These are phyloP conservation scores for Pomacea canaliculata DNA, from an alignment of 2,888 invertebrate species.

Conservation along the genomic window DNA sequence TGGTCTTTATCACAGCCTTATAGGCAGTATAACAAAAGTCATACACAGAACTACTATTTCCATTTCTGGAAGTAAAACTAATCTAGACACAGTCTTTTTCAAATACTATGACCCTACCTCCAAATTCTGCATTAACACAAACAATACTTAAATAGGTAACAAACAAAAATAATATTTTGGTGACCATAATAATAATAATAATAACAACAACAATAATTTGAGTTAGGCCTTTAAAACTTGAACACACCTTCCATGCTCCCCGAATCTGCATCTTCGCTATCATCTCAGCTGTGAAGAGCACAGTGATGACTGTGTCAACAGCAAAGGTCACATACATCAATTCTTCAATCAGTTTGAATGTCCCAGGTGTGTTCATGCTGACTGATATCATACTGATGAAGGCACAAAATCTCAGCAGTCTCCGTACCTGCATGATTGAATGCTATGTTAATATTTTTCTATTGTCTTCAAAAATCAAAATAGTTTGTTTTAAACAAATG, in stretches of 20 bases:
- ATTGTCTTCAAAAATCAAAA: background rate
- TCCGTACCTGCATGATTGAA: slow-evolving; percentile 37
- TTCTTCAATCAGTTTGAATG: slow-evolving; percentile 86
- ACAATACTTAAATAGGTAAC: too few relatives aligned
- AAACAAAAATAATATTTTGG: too few relatives aligned
- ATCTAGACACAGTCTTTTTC: too few relatives aligned
- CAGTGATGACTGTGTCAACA: slow-evolving; percentile 88
- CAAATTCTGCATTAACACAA: too few relatives aligned
- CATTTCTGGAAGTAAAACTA: too few relatives aligned
- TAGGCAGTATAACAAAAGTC: too few relatives aligned
- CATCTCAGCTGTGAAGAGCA: slow-evolving; percentile 98
- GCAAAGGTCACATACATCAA: slow-evolving; percentile 92
- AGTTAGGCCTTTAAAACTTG: too few relatives aligned
- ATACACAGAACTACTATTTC: too few relatives aligned
- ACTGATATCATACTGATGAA: slow-evolving; percentile 94
- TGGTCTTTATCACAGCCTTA: too few relatives aligned
- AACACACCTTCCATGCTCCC: slow-evolving; percentile 84
- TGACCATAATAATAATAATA: too few relatives aligned
- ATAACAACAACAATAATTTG: too few relatives aligned
- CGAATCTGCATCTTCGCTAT: slow-evolving; percentile 98
- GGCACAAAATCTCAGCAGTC: slow-evolving; percentile 71
- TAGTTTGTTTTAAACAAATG: background rate
- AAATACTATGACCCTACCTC: too few relatives aligned
- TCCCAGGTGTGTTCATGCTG: slow-evolving; percentile 96
- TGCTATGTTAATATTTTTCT: background rate